Conservation (phyloP, 2,888 invertebrate species). For the Julus scandinavius region DNA sequence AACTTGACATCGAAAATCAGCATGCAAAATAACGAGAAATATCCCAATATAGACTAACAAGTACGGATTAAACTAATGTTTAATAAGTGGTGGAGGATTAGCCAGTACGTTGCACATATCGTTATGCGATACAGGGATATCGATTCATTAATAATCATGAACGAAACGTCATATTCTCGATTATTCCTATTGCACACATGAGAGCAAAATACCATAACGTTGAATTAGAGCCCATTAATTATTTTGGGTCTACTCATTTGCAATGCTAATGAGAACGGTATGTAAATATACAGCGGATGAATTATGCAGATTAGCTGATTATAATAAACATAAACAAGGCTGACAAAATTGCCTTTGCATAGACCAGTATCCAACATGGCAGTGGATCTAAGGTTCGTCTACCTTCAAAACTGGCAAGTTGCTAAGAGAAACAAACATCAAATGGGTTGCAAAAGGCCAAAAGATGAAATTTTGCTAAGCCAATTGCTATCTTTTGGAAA, state of each 20-base stretch:
- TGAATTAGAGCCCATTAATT: not conserved
- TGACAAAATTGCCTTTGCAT: slow-evolving; percentile 4
- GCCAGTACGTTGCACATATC: not conserved
- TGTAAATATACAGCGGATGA: not conserved
- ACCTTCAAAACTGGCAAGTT: not conserved
- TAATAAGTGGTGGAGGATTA: not conserved
- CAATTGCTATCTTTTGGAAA: not conserved
- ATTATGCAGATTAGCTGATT: slow-evolving; percentile 23
- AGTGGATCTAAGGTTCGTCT: slow-evolving; percentile 1
- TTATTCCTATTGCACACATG: not conserved
- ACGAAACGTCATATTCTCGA: not conserved
- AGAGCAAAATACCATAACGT: not conserved
- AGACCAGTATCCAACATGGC: not conserved
- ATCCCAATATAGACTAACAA: not conserved
- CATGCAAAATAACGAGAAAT: not conserved
- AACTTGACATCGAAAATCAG: not conserved
- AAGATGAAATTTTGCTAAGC: slow-evolving; percentile 13
- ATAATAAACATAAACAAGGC: slow-evolving; percentile 28
- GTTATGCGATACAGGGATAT: not conserved
- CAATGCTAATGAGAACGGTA: slow-evolving; percentile 34
- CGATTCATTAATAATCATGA: slow-evolving; percentile 19
- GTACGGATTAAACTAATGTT: slow-evolving; percentile 6
- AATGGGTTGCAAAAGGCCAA: not conserved
- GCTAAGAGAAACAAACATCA: not conserved
- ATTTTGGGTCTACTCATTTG: slow-evolving; percentile 23